Evolutionary conservation across 2,888 invertebrate genomes (phyloP), one percentile per base, ranked within the genome.

Genomic region (Chydorus sphaericus): DNA sequence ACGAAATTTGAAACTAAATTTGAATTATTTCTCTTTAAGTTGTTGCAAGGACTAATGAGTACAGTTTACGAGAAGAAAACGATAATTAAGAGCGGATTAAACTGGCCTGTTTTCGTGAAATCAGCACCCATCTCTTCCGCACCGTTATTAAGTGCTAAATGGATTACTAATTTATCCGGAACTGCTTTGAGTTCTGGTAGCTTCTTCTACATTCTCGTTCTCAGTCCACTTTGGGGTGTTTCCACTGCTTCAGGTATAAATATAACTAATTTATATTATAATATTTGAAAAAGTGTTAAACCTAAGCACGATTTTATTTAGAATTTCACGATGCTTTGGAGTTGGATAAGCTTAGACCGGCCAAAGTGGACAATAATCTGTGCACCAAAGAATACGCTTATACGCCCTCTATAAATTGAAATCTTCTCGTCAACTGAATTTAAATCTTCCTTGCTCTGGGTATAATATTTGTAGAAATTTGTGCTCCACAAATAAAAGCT

Each of bases 341-440:
- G 7, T 30, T 50, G 16, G 50, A 50, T 2, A 29, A 50, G 29
- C 50, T 50, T 4, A 29, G 50, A 30, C 50, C 29, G 10, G 30
- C 50, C 29, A 23, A 28, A 1, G 50, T 50, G 4, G 50, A 50
- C 6, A n/a, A 28, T 6, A 20, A 50, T 31, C 30, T 50, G 6
- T 50, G 50, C 16, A 29, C 50, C 7, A 50, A 50, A 28, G 31
- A 30, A 29, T 50, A 50, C n/a, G 18, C n/a, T n/a, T n/a, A n/a
- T n/a, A n/a, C n/a, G n/a, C 20, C 16, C 50, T 50, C 14, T 50
- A 50, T n/a, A 18, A 50, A 30, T n/a, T 30, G 50, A 50, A 20
- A 44, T 4, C 44, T 10, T 1, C 44, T 14, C 44, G 28, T 4
- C 23, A 44, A 44, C 23, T 10, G 14, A 14, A 5, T 4, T 20